Evolutionary conservation across 1,140 invertebrate species (phyloP).

Genomic region (Vanessa tameamea): DNA sequence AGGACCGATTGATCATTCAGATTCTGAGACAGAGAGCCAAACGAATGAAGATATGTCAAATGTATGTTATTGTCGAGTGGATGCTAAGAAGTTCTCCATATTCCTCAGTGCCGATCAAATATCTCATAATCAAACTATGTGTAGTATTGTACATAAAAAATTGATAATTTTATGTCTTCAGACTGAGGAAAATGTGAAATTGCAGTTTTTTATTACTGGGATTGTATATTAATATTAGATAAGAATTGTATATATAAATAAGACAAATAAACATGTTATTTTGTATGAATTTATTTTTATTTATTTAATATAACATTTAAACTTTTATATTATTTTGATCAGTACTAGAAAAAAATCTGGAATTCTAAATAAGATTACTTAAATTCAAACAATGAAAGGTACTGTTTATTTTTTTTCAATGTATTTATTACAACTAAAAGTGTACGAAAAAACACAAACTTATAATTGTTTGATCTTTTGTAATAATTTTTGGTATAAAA

Average conservation of each 20-base stretch:
- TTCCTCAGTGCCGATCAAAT: constrained; percentile 75
- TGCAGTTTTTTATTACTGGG: constrained; percentile 77
- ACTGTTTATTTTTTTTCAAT: no score
- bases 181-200: constrained; percentile 71
- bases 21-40: constrained; percentile 70
- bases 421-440: no score
- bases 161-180: constrained; percentile 69
- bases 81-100: constrained; percentile 76
- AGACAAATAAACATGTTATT: background rate
- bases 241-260: constrained; percentile 1
- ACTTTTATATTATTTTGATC: no score
- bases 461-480: no score
- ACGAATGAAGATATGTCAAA: constrained; percentile 61
- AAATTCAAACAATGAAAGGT: no score
- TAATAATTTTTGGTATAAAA: no score
- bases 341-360: no score
- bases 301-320: background rate
- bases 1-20: constrained; percentile 74
- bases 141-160: constrained; percentile 74
- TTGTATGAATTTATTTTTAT: constrained; percentile 6
- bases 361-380: no score
- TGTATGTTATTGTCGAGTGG: constrained; percentile 67
- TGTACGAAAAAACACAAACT: no score
- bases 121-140: constrained; percentile 64
- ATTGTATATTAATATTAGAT: constrained; percentile 62